A percentile compares a stretch with the other conserved stretches of the same genome.
Evolutionary conservation across 2,797 vertebrate genomes (phyloP).

Genomic region (Novumbra hubbsi): DNA sequence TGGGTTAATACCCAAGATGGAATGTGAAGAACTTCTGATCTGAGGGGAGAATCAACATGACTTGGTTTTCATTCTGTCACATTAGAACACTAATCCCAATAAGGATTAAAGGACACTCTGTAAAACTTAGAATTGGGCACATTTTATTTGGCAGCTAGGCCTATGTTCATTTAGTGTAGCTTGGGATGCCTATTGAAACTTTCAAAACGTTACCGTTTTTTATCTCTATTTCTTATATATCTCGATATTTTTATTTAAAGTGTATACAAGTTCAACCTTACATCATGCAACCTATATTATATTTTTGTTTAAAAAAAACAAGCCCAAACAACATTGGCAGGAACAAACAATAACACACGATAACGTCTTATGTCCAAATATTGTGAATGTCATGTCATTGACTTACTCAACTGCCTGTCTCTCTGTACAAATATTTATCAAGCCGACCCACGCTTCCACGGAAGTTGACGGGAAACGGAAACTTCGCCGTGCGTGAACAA

Average conservation of each 20-base stretch:
- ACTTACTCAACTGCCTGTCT: constrained; percentile 21
- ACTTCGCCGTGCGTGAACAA: neutral
- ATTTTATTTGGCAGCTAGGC: neutral
- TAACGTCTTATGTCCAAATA: neutral
- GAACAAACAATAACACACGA: neutral
- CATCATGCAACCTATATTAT: too few species aligned
- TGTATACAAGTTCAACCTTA: too few species aligned
- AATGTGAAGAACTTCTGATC: constrained; percentile 11
- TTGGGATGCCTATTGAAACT: too few species aligned
- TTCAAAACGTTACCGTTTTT: too few species aligned
- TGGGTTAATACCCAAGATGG: constrained; percentile 6
- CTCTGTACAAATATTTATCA: constrained; percentile 3
- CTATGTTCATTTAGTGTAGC: too few species aligned
- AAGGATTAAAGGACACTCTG: neutral
- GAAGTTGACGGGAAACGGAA: neutral
- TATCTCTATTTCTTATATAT: too few species aligned
- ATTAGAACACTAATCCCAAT: constrained; percentile 10
- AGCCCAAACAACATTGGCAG: neutral
- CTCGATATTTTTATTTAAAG: too few species aligned
- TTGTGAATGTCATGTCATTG: neutral
- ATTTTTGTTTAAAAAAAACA: neutral
- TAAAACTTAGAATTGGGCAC: too few species aligned
- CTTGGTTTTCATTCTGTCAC: neutral
- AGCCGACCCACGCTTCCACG: neutral
- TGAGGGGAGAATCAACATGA: constrained; percentile 22